Evolutionary conservation across 2,888 invertebrate species (phyloP).

Genomic region (Hemistola chrysoprasaria): DNA sequence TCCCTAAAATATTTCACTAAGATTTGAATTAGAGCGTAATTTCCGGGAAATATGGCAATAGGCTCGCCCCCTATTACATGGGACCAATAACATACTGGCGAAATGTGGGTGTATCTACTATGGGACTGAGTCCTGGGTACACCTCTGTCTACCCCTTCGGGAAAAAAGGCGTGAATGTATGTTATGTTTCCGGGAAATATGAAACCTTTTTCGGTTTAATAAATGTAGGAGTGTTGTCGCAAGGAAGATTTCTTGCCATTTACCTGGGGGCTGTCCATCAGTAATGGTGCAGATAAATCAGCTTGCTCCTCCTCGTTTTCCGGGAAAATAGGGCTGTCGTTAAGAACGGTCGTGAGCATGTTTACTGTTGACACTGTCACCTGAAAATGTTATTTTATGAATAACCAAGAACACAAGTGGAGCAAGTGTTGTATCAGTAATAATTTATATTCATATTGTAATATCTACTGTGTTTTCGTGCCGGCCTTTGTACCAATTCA

Average conservation of each 20-base stretch:
- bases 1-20: conserved; percentile 11
- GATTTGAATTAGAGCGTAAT: conserved; percentile 10
- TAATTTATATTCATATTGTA: no score
- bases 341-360: conserved; percentile 92
- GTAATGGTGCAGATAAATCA: conserved; percentile 86
- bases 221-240: conserved; percentile 27
- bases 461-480: no score
- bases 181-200: not conserved
- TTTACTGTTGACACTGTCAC: conserved; percentile 95
- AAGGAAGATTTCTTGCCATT: conserved; percentile 27
- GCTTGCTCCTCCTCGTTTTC: conserved; percentile 87
- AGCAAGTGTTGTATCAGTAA: no score
- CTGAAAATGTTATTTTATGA: conserved; percentile 42
- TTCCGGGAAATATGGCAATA: conserved; percentile 1
- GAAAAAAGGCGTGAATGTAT: no score
- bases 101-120: no score
- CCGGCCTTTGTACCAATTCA: no score
- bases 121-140: no score
- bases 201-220: conserved; percentile 8
- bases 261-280: conserved; percentile 92
- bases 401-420: conserved; percentile 13
- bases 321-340: conserved; percentile 93
- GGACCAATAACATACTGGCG: no score
- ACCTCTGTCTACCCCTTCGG: no score
- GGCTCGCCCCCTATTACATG: no score